Conservation (phyloP, 2,888 invertebrate genomes). For the Agriopis leucophaearia region DNA sequence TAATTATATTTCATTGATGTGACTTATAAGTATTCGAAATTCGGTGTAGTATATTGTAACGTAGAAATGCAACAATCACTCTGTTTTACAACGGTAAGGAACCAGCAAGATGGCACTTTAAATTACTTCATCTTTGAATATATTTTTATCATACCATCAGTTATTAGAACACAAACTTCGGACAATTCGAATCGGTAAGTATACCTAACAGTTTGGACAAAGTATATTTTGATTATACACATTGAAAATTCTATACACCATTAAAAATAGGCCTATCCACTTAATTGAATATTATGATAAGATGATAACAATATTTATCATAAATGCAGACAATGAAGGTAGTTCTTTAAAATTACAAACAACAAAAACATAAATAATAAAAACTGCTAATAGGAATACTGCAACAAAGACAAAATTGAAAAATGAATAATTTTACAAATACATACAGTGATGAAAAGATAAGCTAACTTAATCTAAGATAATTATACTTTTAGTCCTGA, state of each 20-base stretch:
- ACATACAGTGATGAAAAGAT: slow-evolving; percentile 41
- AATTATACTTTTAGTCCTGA: slow-evolving; percentile 51
- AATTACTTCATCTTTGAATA: slow-evolving; percentile 39
- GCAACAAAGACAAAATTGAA: slow-evolving; percentile 39
- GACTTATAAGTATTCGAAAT: slow-evolving; percentile 56
- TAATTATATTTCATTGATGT: slow-evolving; percentile 76
- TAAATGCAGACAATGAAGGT: slow-evolving; percentile 65
- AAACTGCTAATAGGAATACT: slow-evolving; percentile 46
- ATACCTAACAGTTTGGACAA: neutral
- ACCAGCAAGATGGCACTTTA: slow-evolving; percentile 76
- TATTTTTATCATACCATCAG: slow-evolving; percentile 20
- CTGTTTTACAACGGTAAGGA: slow-evolving; percentile 63
- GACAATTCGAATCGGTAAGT: slow-evolving; percentile 1
- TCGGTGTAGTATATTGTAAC: slow-evolving; percentile 43
- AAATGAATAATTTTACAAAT: slow-evolving; percentile 36
- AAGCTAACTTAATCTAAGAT: slow-evolving; percentile 56
- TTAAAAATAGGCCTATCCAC: slow-evolving; percentile 28
- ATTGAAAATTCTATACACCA: slow-evolving; percentile 4
- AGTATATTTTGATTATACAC: slow-evolving; percentile 4
- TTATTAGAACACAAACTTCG: slow-evolving; percentile 16
- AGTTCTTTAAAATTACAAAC: slow-evolving; percentile 39
- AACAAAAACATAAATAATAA: slow-evolving; percentile 46
- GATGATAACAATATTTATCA: slow-evolving; percentile 43
- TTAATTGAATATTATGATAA: slow-evolving; percentile 32
- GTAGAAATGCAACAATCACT: slow-evolving; percentile 64